phyloP scores from a whole-genome alignment of 2,797 vertebrate species.

The Natrix natrix region DNA sequence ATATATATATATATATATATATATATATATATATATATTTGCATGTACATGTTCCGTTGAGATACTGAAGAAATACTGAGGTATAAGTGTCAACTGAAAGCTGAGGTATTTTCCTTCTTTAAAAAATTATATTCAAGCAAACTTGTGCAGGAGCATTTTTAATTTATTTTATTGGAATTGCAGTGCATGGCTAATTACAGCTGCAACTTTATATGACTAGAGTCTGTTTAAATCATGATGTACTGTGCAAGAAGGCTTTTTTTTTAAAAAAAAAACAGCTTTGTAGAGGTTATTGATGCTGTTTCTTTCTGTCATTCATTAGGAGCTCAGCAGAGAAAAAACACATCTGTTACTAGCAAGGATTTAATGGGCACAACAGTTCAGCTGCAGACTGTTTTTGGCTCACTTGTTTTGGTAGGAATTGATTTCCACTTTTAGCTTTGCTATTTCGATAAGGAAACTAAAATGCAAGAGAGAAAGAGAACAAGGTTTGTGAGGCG shows the following conservation, averaged over 20 bases:
- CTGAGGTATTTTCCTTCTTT: constrained; percentile 55
- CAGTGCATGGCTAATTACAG: constrained; percentile 63
- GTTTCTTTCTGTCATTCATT: constrained; percentile 55
- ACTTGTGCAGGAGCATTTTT: constrained; percentile 67
- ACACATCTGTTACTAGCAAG: constrained; percentile 27
- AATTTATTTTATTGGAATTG: constrained; percentile 50
- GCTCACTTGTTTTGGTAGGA: constrained; percentile 69
- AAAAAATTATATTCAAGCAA: constrained; percentile 72
- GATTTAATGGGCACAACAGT: constrained; percentile 53
- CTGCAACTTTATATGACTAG: constrained; percentile 68
- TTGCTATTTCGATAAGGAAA: constrained; percentile 72
- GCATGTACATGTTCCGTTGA: neutral
- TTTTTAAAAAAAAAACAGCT: constrained; percentile 32
- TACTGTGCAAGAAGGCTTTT: constrained; percentile 57
- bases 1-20: no score
- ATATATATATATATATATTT: no score
- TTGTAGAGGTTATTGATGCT: constrained; percentile 32
- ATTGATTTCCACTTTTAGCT: constrained; percentile 61
- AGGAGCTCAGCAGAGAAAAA: constrained; percentile 36
- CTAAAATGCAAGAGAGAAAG: constrained; percentile 36
- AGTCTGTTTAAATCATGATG: constrained; percentile 64
- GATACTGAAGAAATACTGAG: neutral
- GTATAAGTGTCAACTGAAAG: neutral
- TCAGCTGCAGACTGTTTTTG: constrained; percentile 50
- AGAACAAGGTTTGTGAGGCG: neutral